phyloP scores from a whole-genome alignment of 2,888 invertebrate genomes.

The Polietes domitor region DNA sequence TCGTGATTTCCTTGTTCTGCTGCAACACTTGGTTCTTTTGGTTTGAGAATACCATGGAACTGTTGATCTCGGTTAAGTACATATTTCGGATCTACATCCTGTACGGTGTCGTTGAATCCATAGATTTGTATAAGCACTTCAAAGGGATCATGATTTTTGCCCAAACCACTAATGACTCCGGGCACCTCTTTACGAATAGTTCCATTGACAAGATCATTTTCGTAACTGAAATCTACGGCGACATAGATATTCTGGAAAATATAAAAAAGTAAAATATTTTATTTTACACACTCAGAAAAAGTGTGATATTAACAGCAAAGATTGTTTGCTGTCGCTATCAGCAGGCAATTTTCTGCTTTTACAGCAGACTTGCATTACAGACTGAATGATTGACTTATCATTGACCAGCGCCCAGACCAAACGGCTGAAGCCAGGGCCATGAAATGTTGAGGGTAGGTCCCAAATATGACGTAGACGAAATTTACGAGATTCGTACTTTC shows the following conservation, averaged over 20 bases:
- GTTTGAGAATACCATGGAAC: slow-evolving; percentile 71
- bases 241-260: slow-evolving; percentile 74
- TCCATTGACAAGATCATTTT: slow-evolving; percentile 73
- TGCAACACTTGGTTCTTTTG: slow-evolving; percentile 39
- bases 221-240: slow-evolving; percentile 75
- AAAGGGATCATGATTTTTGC: slow-evolving; percentile 65
- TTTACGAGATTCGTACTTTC: too few species aligned
- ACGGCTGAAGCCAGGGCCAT: too few species aligned
- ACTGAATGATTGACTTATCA: too few species aligned
- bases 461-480: too few species aligned
- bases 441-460: too few species aligned
- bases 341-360: too few species aligned
- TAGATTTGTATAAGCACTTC: slow-evolving; percentile 74
- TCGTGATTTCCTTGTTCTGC: too few species aligned
- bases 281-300: too few species aligned
- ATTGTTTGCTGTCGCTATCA: too few species aligned
- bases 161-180: background rate
- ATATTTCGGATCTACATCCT: slow-evolving; percentile 70
- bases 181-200: slow-evolving; percentile 68
- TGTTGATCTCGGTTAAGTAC: slow-evolving; percentile 72
- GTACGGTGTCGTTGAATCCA: slow-evolving; percentile 72
- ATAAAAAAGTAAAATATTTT: slow-evolving; percentile 10
- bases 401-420: too few species aligned
- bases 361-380: too few species aligned
- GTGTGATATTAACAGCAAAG: too few species aligned